Evolutionary conservation across 2,888 invertebrate species (phyloP), one percentile per base, ranked within the genome.

Genomic region (Zeuzera pyrina): DNA sequence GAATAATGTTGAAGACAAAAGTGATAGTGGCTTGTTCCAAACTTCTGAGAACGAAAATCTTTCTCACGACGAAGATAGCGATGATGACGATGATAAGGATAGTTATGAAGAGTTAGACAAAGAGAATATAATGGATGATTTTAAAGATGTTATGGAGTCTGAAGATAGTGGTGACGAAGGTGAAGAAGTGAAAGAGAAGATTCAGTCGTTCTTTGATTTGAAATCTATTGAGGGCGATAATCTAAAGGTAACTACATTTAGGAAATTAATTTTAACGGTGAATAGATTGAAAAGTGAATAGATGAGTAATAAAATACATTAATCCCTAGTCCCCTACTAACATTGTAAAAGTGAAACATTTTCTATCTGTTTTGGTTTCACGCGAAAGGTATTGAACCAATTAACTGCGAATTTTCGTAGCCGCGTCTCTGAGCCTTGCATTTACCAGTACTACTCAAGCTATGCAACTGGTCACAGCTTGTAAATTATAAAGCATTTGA

Each of bases 101-200:
- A 31, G 12, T n/a, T 11, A 4, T 32, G 13, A 30, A 14, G 35
- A 31, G 8, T 24, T 34, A 4, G 30, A 29, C 8, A 41, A 34
- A 2, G 37, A 42, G 39, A 32, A 38, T 24, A 49, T 55, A 37
- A 41, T 53, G 14, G 57, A 65, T 38, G 52, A 72, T 56, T 61
- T 84, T 7, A 72, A 79, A 8, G 87, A 86, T 56, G 58, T 86
- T n/a, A 84, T 71, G 41, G 78, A 73, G 15, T 77, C 84, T 15
- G 84, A 83, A 3, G 78, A 78, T 31, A 57, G 61, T 36, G 52
- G 54, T 2, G 52, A 57, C 37, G 59, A 57, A 25, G 41, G 48
- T 7, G 47, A 41, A n/a, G 60, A 53, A 31, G 59, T 45, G 27
- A 52, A 57, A 35, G 52, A 57, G 11, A 63, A 56, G 35, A 66